Conservation (phyloP, 2,797 vertebrate genomes). For the Hylomyscus alleni region DNA sequence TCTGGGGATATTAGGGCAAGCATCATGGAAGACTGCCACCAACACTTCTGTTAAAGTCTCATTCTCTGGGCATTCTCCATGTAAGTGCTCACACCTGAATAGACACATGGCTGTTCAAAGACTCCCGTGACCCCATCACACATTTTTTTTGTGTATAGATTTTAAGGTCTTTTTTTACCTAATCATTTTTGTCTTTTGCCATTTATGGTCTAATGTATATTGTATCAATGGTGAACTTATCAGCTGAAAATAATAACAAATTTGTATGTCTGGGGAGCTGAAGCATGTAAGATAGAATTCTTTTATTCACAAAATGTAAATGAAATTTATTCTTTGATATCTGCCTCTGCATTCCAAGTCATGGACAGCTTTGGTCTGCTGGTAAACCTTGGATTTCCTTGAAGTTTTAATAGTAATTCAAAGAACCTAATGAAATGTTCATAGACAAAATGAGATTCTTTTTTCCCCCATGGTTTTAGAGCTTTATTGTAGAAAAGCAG, state of each 20-base stretch:
- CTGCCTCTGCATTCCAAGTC: slow-evolving; percentile 30
- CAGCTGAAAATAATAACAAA: background rate
- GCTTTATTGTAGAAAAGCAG: no score
- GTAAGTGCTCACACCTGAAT: background rate
- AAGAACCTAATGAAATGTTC: slow-evolving; percentile 10
- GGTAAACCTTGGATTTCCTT: slow-evolving; percentile 45
- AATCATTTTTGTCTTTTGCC: slow-evolving; percentile 31
- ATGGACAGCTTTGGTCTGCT: slow-evolving; percentile 35
- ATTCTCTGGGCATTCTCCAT: background rate
- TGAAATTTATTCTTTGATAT: slow-evolving; percentile 49
- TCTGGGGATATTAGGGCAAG: background rate
- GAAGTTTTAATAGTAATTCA: slow-evolving; percentile 37
- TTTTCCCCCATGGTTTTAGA: background rate
- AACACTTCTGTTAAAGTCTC: slow-evolving; percentile 2
- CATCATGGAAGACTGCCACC: background rate
- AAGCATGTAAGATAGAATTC: slow-evolving; percentile 5
- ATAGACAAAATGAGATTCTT: background rate
- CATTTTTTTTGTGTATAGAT: background rate
- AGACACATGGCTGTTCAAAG: background rate
- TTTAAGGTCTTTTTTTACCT: slow-evolving; percentile 37
- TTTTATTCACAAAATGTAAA: slow-evolving; percentile 27
- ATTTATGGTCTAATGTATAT: background rate
- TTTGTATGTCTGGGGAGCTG: background rate
- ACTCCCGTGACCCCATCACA: background rate
- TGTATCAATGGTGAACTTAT: background rate